Evolutionary conservation across 2,113 vertebrate genomes (phyloP).

Genomic region (Colaptes auratus): DNA sequence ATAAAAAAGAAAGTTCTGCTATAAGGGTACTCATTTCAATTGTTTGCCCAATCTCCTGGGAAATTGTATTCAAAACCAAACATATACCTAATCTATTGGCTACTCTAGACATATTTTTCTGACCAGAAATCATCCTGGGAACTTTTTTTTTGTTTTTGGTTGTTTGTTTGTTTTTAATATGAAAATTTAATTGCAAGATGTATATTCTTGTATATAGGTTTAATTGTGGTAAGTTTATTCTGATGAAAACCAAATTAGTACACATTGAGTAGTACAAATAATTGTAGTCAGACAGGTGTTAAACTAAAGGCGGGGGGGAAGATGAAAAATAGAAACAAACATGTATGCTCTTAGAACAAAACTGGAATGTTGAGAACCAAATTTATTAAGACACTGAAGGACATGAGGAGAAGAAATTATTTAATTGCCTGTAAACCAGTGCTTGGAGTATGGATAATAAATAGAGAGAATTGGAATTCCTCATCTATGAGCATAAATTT

Average conservation of each 20-base stretch:
- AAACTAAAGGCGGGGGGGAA: background rate
- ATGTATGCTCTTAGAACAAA: background rate
- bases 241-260: background rate
- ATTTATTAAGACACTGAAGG: conserved; percentile 45
- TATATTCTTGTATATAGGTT: background rate
- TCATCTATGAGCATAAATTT: conserved; percentile 44
- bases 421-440: conserved; percentile 29
- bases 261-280: background rate
- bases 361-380: conserved; percentile 6
- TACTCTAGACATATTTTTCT: background rate
- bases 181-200: background rate
- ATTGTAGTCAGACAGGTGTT: background rate
- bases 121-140: background rate
- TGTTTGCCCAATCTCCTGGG: background rate
- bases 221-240: background rate
- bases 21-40: too few relatives aligned
- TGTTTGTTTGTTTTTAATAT: background rate
- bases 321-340: background rate
- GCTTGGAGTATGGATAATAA: conserved; percentile 33
- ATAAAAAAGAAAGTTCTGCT: too few relatives aligned
- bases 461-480: conserved; percentile 24
- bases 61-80: background rate
- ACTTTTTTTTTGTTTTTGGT: background rate
- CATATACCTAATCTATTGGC: background rate
- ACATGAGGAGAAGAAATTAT: conserved; percentile 31